Evolutionary conservation across 2,888 invertebrate genomes (phyloP).

Genomic region (Metallyticus violacea): DNA sequence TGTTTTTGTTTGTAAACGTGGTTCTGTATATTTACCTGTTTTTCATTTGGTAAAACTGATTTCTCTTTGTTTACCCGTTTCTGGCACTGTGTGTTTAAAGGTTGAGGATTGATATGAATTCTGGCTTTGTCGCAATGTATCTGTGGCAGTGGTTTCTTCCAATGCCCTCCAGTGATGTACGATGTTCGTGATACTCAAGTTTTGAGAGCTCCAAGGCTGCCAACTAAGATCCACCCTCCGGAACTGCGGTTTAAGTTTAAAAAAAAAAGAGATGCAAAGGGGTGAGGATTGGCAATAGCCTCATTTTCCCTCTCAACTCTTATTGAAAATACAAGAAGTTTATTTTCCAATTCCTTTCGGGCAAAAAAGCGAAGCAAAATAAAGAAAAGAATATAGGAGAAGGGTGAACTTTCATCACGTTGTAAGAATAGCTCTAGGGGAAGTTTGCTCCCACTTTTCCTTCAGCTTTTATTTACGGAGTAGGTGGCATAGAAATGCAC

Average conservation of each 20-base stretch:
- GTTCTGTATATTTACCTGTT: too few relatives aligned
- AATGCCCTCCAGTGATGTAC: neutral
- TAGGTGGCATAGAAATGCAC: too few relatives aligned
- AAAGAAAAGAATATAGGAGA: neutral
- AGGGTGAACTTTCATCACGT: neutral
- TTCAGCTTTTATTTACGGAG: too few relatives aligned
- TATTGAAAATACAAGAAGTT: conserved; percentile 32
- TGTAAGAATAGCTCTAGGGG: neutral
- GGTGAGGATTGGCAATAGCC: conserved; percentile 30
- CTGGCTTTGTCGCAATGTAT: neutral
- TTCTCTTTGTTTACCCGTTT: too few relatives aligned
- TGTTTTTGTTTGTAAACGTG: too few relatives aligned
- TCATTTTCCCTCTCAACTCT: conserved; percentile 24
- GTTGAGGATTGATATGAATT: too few relatives aligned
- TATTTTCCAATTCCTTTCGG: conserved; percentile 27
- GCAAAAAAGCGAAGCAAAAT: neutral
- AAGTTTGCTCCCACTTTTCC: neutral
- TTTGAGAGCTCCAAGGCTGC: neutral
- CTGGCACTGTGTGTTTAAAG: too few relatives aligned
- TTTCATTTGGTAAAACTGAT: too few relatives aligned
- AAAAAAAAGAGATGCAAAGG: neutral
- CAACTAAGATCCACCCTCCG: neutral
- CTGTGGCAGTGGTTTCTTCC: neutral
- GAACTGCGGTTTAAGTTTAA: neutral
- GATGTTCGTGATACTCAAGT: neutral